These are phyloP conservation scores for Polylopha cassiicola DNA, from an alignment of 2,888 invertebrate species.

Conservation along the genomic window DNA sequence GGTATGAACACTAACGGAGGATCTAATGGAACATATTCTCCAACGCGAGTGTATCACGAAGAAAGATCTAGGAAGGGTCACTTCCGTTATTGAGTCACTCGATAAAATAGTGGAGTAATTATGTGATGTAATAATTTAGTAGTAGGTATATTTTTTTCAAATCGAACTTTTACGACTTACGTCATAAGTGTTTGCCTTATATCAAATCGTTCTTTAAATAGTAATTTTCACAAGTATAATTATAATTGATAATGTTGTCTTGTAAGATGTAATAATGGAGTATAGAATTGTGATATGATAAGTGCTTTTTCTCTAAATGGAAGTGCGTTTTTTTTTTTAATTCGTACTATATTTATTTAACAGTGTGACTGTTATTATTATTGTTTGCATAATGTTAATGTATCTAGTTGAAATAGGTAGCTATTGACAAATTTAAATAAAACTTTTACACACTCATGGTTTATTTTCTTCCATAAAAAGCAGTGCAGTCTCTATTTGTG, in stretches of 20 bases:
- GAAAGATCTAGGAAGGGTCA: constrained; percentile 88
- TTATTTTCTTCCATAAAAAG: not conserved
- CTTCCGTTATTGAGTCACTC: constrained; percentile 82
- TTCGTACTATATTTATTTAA: constrained; percentile 27
- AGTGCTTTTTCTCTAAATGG: constrained; percentile 47
- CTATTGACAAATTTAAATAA: constrained; percentile 13
- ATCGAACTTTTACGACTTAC: no score
- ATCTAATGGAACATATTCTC: constrained; percentile 84
- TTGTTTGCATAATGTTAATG: constrained; percentile 22
- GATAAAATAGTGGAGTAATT: not conserved
- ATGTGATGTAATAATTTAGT: constrained; percentile 3
- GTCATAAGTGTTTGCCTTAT: no score
- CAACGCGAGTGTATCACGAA: constrained; percentile 88
- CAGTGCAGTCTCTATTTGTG: not conserved
- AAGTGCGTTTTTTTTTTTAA: constrained; percentile 28
- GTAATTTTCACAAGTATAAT: constrained; percentile 4
- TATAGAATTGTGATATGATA: constrained; percentile 61
- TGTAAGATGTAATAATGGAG: constrained; percentile 24
- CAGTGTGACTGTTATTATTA: constrained; percentile 20
- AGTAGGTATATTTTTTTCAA: constrained; percentile 15
- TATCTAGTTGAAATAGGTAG: constrained; percentile 18
- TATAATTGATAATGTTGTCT: constrained; percentile 6
- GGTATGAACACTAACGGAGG: constrained; percentile 79
- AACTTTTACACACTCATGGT: constrained; percentile 7
- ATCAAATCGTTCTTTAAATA: constrained; percentile 1